Evolutionary conservation across 2,888 invertebrate species (phyloP), one percentile per base, ranked within the genome.

Genomic region (Nomada fucata): DNA sequence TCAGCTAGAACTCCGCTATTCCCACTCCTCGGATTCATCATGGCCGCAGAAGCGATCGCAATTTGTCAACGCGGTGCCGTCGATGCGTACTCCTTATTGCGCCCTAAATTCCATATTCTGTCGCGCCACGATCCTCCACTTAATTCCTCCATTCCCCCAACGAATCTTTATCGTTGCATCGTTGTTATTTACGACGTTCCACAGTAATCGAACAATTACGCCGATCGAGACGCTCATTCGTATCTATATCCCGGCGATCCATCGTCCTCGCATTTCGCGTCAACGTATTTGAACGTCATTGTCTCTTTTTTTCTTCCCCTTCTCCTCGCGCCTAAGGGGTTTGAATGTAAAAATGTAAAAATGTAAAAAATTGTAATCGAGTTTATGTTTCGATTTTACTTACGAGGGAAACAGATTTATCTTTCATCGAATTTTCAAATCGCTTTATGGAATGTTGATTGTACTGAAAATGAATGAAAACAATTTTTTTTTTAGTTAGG

Each of bases 61-160:
- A 76, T 76, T 72, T 76, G 72, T 76, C 76, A 55, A 15, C 53
- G 44, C 13, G 53, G 47, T 70, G 70, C 60, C 71, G 67, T 36
- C 52, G 50, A 60, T 60, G 50, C 69, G 42, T 68, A 13, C 57
- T 50, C 57, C 47, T 53, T 53, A 69, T 53, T 53, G 52, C 42
- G 55, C 59, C 5, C 59, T 23, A 57, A 36, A 73, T 65, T 73
- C 26, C 55, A 11, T n/a, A 15, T 36, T 23, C 23, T 23, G n/a
- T 29, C 23, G 20, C 36, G 36, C 57, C 13, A 42, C 47, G 11
- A n/a, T 13, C 13, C 23, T n/a, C 57, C 57, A 18, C n/a, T 20
- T 26, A 55, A 50, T 64, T 42, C 63, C 29, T 42, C n/a, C 60
- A n/a, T 47, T 50, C 47, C 15, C 11, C 0, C 47, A 4, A 11